Conservation (phyloP, 2,113 vertebrate genomes). For the Pterophyllum scalare region DNA sequence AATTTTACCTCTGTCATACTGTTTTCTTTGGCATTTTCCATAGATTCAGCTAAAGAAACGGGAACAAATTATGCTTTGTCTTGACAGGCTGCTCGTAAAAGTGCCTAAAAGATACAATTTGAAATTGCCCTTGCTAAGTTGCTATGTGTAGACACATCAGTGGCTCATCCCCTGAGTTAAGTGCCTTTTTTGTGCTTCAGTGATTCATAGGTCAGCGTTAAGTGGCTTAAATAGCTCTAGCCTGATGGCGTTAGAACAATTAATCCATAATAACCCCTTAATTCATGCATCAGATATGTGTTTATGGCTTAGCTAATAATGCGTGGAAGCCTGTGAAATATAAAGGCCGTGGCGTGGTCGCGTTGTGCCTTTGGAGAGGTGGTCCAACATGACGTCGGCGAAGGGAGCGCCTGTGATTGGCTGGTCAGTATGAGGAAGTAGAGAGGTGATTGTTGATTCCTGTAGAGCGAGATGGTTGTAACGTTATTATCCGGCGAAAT, state of each 20-base stretch:
- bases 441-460: slow-evolving; percentile 50
- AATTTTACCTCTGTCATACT: no score
- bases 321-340: background rate
- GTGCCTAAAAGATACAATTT: no score
- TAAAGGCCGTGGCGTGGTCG: background rate
- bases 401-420: slow-evolving; percentile 38
- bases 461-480: slow-evolving; percentile 25
- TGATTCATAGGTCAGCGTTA: background rate
- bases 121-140: no score
- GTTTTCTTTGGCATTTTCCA: no score
- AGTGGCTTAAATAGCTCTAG: background rate
- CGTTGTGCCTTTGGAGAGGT: background rate
- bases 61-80: background rate
- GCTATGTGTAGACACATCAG: no score
- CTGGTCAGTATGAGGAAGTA: slow-evolving; percentile 40
- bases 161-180: background rate
- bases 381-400: slow-evolving; percentile 35
- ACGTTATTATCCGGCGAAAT: background rate
- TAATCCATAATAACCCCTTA: background rate
- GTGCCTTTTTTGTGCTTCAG: background rate
- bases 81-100: background rate
- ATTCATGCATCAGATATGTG: background rate
- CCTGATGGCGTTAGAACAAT: background rate
- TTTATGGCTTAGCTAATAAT: background rate
- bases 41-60: no score